Evolutionary conservation across 2,888 invertebrate genomes (phyloP).

Genomic region (Philonicus albiceps): DNA sequence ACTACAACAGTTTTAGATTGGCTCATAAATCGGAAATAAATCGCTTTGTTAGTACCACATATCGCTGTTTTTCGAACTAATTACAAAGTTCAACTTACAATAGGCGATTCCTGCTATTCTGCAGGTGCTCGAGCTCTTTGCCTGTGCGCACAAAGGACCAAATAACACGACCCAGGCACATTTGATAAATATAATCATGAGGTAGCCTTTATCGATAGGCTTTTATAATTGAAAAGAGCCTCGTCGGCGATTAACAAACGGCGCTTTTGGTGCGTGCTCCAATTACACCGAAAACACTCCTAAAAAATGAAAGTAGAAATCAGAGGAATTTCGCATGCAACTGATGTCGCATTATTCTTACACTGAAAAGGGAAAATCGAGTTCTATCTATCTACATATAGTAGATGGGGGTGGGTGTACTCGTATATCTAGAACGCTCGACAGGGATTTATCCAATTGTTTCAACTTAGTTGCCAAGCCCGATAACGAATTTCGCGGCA

Average conservation of each 20-base stretch:
- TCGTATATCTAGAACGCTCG: background rate
- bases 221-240: constrained; percentile 1
- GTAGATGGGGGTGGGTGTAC: too few species aligned
- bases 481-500: constrained; percentile 3
- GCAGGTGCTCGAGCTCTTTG: background rate
- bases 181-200: background rate
- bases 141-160: background rate
- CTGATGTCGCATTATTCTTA: background rate
- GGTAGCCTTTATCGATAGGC: background rate
- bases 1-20: background rate
- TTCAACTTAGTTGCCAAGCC: background rate
- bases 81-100: background rate
- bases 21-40: background rate
- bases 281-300: background rate
- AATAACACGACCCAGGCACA: background rate
- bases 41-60: background rate
- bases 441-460: background rate
- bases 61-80: background rate
- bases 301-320: background rate
- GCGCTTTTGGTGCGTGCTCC: background rate
- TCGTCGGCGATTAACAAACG: background rate
- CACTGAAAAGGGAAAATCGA: background rate
- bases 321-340: background rate
- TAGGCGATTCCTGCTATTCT: background rate
- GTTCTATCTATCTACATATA: background rate